Percentiles rank a stretch among this genome's conserved stretches.
Evolutionary conservation across 2,888 invertebrate species (phyloP).

Genomic region (Sphaerophoria rueppellii): DNA sequence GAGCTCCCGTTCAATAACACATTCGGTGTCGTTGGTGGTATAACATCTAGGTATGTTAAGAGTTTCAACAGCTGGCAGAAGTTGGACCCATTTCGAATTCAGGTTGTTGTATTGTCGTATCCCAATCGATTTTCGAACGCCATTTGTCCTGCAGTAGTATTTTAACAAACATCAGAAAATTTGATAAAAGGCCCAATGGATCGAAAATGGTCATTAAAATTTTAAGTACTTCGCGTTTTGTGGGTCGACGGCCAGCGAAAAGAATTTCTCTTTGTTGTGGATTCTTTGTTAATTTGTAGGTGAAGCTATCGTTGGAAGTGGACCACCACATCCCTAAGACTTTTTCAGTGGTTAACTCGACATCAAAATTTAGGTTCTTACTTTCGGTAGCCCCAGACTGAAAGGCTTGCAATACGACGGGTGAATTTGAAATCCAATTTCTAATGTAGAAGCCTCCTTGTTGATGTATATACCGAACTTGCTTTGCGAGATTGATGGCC

Average conservation of each 20-base stretch:
- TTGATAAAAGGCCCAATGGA: background rate
- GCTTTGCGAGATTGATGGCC: constrained; percentile 61
- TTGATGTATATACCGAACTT: constrained; percentile 62
- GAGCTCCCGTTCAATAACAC: too few relatives aligned
- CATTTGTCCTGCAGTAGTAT: background rate
- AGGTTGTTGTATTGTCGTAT: background rate
- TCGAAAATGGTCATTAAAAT: background rate
- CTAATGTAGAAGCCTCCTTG: too few relatives aligned
- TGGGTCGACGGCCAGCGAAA: background rate
- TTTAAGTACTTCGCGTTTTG: background rate
- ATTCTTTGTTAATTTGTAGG: constrained; percentile 1
- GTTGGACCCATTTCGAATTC: constrained; percentile 4
- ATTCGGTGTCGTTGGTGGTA: too few relatives aligned
- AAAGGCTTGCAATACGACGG: too few relatives aligned
- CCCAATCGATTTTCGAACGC: constrained; percentile 1
- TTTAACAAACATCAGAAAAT: constrained; percentile 1
- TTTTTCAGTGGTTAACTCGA: constrained; percentile 26
- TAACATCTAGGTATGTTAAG: too few relatives aligned
- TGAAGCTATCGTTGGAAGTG: too few relatives aligned
- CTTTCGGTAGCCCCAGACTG: too few relatives aligned
- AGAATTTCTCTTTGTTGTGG: background rate
- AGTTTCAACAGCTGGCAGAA: constrained; percentile 4
- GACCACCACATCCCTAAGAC: constrained; percentile 26
- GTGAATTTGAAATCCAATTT: too few relatives aligned
- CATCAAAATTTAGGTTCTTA: constrained; percentile 13